These are phyloP conservation scores for Drosophila parabipectinata DNA, from an alignment of 1,140 invertebrate species.

Conservation along the genomic window DNA sequence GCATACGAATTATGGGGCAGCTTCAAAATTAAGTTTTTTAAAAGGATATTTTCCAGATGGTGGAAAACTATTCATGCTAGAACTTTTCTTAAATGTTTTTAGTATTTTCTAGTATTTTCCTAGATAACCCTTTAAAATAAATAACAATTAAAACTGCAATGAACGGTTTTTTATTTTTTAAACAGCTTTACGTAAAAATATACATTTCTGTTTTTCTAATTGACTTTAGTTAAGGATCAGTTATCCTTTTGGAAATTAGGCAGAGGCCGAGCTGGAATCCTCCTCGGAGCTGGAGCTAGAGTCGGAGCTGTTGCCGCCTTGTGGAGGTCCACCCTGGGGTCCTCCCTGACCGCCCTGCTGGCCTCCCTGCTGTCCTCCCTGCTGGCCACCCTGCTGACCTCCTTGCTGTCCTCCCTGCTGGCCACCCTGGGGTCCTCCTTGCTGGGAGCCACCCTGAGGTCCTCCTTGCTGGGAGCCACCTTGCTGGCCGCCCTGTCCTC, in stretches of 20 bases:
- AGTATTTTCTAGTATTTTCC: slow-evolving; percentile 1
- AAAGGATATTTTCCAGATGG: no score
- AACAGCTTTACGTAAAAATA: neutral
- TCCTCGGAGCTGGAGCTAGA: slow-evolving; percentile 15
- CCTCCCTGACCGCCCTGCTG: neutral
- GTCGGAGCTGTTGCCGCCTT: neutral
- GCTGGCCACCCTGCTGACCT: neutral
- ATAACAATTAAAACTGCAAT: neutral
- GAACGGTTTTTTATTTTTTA: neutral
- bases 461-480: neutral
- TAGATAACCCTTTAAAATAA: neutral
- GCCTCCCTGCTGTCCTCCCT: neutral
- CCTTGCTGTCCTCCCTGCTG: neutral
- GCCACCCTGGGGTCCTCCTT: slow-evolving; percentile 6
- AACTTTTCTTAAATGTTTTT: no score
- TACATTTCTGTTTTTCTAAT: no score
- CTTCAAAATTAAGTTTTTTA: no score
- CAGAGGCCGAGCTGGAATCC: slow-evolving; percentile 10
- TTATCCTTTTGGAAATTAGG: no score
- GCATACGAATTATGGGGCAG: no score
- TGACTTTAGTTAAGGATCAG: no score
- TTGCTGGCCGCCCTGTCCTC: neutral
- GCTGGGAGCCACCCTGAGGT: slow-evolving; percentile 9
- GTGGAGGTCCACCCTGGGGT: neutral
- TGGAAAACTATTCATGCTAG: no score